These are phyloP conservation scores for Bombyx huttoni DNA, from an alignment of 2,888 invertebrate species.

Conservation along the genomic window DNA sequence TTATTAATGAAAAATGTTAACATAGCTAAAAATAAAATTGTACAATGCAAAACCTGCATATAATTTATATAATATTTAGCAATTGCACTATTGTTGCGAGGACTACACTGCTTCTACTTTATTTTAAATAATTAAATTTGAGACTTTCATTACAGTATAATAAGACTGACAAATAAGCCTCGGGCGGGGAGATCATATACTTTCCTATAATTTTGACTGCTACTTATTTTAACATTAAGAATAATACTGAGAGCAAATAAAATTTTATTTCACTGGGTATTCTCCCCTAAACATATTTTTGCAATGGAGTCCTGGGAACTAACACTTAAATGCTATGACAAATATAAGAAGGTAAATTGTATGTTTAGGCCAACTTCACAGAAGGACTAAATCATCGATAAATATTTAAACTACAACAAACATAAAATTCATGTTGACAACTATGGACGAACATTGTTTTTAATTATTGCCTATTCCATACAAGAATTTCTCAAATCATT, in stretches of 20 bases:
- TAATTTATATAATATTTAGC: constrained; percentile 60
- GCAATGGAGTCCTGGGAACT: constrained; percentile 39
- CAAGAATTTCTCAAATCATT: constrained; percentile 52
- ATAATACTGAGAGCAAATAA: constrained; percentile 66
- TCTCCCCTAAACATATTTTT: constrained; percentile 30
- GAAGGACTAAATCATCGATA: constrained; percentile 26
- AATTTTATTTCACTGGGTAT: constrained; percentile 54
- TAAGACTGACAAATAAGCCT: constrained; percentile 45
- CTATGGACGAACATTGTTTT: constrained; percentile 27
- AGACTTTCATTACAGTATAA: constrained; percentile 22
- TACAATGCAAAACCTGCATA: constrained; percentile 67
- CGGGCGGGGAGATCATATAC: constrained; percentile 47
- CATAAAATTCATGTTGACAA: constrained; percentile 20
- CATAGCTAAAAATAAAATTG: constrained; percentile 68
- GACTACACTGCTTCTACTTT: constrained; percentile 64
- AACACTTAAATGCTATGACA: constrained; percentile 40
- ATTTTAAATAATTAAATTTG: constrained; percentile 43
- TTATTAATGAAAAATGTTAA: constrained; percentile 62
- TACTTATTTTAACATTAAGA: constrained; percentile 39
- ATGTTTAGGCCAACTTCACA: constrained; percentile 52
- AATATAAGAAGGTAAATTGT: constrained; percentile 34
- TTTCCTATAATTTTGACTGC: constrained; percentile 45
- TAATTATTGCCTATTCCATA: constrained; percentile 33
- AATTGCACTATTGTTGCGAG: constrained; percentile 72
- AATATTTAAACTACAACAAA: constrained; percentile 27